A percentile compares a stretch with the other conserved stretches of the same genome.
phyloP scores from a whole-genome alignment of 2,888 invertebrate genomes.

The Thelaira solivaga region DNA sequence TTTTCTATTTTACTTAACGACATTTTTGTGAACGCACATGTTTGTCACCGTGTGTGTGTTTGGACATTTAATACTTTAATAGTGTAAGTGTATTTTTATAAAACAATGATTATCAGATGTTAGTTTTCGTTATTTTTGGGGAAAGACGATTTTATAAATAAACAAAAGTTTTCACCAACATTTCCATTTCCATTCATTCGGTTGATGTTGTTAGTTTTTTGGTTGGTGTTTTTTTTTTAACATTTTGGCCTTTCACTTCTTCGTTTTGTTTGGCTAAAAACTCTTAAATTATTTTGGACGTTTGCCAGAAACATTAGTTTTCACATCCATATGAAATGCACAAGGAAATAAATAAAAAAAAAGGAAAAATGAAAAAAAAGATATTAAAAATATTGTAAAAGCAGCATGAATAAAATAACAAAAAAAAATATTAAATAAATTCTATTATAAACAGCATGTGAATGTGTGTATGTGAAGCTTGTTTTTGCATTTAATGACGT shows the following conservation, averaged over 20 bases:
- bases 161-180: not conserved
- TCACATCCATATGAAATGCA: constrained; percentile 6
- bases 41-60: too few species aligned
- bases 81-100: not conserved
- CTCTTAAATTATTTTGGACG: constrained; percentile 20
- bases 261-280: constrained; percentile 29
- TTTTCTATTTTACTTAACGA: too few species aligned
- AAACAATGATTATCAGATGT: constrained; percentile 19
- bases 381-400: too few species aligned
- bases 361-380: not conserved
- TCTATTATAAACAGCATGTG: constrained; percentile 7
- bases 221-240: not conserved
- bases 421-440: not conserved
- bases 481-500: constrained; percentile 59
- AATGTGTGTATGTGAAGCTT: too few species aligned
- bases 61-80: too few species aligned
- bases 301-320: constrained; percentile 26
- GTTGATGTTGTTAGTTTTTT: not conserved
- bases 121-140: too few species aligned
- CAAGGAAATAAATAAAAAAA: not conserved
- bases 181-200: not conserved
- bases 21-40: too few species aligned
- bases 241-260: not conserved
- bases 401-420: not conserved
- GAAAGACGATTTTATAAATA: not conserved